Evolutionary conservation across 2,888 invertebrate species (phyloP).

Genomic region (Leptinotarsa tumamoca): DNA sequence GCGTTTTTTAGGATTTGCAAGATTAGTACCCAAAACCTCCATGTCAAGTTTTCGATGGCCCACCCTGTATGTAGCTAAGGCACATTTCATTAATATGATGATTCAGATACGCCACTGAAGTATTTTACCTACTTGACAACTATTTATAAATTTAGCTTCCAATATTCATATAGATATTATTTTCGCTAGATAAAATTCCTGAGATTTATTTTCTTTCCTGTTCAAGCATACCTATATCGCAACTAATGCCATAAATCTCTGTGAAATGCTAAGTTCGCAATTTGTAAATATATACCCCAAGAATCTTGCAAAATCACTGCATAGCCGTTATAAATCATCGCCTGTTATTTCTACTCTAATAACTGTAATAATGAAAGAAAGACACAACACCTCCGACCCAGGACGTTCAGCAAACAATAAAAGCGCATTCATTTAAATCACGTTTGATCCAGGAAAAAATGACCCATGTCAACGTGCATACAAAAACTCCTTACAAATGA

Average conservation of each 20-base stretch:
- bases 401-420: constrained; percentile 16
- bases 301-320: constrained; percentile 20
- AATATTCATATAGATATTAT: not conserved
- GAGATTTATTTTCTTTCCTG: not conserved
- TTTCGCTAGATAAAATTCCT: not conserved
- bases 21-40: too few species aligned
- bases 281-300: constrained; percentile 16
- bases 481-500: constrained; percentile 23
- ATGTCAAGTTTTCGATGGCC: too few species aligned
- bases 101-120: too few species aligned
- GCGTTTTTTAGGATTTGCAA: too few species aligned
- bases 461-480: constrained; percentile 2
- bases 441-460: constrained; percentile 10
- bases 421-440: constrained; percentile 21
- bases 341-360: constrained; percentile 19
- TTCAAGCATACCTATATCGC: not conserved
- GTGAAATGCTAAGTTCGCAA: constrained; percentile 5
- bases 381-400: constrained; percentile 18
- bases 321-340: constrained; percentile 20
- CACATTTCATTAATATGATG: too few species aligned
- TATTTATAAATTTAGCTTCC: not conserved
- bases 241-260: constrained; percentile 17
- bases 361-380: constrained; percentile 20
- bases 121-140: too few species aligned
- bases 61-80: too few species aligned